These are phyloP conservation scores for Tribolium freemani DNA, from an alignment of 2,888 invertebrate genomes.

Conservation along the genomic window DNA sequence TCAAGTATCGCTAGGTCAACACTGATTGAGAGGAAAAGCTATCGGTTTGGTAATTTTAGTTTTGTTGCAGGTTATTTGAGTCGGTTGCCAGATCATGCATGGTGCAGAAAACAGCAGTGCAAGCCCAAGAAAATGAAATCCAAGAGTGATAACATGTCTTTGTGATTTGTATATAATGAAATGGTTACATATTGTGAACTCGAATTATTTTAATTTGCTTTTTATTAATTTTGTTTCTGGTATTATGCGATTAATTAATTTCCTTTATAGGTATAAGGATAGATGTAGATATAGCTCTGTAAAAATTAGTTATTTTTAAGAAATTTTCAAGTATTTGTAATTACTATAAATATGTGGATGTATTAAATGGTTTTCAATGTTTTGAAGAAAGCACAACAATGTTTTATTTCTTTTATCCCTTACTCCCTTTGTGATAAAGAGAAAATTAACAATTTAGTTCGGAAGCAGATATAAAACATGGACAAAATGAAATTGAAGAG, in stretches of 20 bases:
- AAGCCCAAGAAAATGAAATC: constrained; percentile 76
- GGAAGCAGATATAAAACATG: too few relatives aligned
- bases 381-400: constrained; percentile 55
- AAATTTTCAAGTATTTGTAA: constrained; percentile 67
- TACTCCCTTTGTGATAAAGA: neutral
- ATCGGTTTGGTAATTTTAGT: constrained; percentile 26
- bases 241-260: constrained; percentile 39
- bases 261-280: constrained; percentile 51
- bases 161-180: constrained; percentile 59
- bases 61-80: constrained; percentile 85
- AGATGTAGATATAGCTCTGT: constrained; percentile 62
- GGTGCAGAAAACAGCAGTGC: constrained; percentile 82
- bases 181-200: constrained; percentile 37
- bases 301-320: constrained; percentile 66
- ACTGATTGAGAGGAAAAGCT: neutral
- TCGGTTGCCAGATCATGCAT: constrained; percentile 97
- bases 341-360: constrained; percentile 66
- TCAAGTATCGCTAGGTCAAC: too few relatives aligned
- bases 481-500: constrained; percentile 12
- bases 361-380: constrained; percentile 67
- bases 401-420: neutral
- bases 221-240: constrained; percentile 43
- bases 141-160: constrained; percentile 73
- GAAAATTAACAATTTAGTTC: neutral
- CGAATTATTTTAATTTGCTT: constrained; percentile 35